Evolutionary conservation across 2,113 vertebrate species (phyloP).

Genomic region (Eulemur macaco): DNA sequence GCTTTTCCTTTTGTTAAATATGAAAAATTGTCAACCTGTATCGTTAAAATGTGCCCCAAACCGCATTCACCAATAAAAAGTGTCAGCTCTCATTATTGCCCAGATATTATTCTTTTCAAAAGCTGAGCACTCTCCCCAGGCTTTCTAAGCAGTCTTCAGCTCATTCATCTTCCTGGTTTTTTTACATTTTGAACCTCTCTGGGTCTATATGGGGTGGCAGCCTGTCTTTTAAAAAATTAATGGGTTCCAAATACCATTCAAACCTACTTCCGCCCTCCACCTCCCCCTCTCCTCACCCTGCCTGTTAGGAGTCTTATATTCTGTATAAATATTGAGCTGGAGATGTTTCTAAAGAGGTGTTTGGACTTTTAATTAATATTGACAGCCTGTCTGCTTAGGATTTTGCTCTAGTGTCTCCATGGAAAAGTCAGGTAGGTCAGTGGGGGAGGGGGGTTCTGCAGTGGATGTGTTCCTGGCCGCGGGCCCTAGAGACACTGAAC

Average conservation of each 20-base stretch:
- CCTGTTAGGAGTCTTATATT: slow-evolving; percentile 58
- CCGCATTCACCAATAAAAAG: slow-evolving; percentile 81
- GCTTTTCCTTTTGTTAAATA: slow-evolving; percentile 76
- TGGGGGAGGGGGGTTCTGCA: slow-evolving; percentile 74
- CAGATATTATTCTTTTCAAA: slow-evolving; percentile 81
- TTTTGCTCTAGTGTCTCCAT: slow-evolving; percentile 76
- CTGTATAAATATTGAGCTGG: slow-evolving; percentile 78
- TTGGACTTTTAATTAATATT: slow-evolving; percentile 80
- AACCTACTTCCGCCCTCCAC: slow-evolving; percentile 43
- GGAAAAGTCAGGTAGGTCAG: slow-evolving; percentile 82
- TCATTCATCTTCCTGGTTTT: slow-evolving; percentile 71
- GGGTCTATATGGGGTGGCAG: slow-evolving; percentile 53
- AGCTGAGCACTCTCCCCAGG: slow-evolving; percentile 73
- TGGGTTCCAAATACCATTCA: slow-evolving; percentile 76
- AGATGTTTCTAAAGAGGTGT: slow-evolving; percentile 77
- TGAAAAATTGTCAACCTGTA: slow-evolving; percentile 79
- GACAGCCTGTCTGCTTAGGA: slow-evolving; percentile 75
- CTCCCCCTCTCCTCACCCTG: background rate
- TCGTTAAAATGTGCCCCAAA: slow-evolving; percentile 79
- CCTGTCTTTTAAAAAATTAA: slow-evolving; percentile 71
- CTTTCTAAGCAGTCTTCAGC: slow-evolving; percentile 80
- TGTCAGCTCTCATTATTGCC: slow-evolving; percentile 80
- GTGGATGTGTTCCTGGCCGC: slow-evolving; percentile 86
- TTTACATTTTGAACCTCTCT: slow-evolving; percentile 67
- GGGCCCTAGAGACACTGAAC: slow-evolving; percentile 84